These are phyloP conservation scores for Chiloscyllium plagiosum DNA, from an alignment of 2,113 vertebrate genomes.

Conservation along the genomic window DNA sequence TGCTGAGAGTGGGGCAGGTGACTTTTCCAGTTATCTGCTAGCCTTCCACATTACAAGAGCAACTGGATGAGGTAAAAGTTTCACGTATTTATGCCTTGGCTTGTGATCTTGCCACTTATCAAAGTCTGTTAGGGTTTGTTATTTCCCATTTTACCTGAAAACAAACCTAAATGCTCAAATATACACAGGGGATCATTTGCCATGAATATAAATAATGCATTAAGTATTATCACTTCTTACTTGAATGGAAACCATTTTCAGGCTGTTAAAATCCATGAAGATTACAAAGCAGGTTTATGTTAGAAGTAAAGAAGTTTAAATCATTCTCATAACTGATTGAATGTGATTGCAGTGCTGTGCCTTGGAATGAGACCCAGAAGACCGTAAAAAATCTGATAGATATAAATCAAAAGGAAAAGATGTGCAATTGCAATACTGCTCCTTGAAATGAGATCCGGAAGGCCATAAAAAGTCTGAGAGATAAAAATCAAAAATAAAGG, in stretches of 20 bases:
- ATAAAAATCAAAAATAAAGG: background rate
- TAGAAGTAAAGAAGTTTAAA: background rate
- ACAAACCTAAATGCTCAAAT: background rate
- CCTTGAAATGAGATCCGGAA: background rate
- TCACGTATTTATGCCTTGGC: background rate
- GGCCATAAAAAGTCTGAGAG: background rate
- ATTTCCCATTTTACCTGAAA: background rate
- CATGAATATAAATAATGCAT: slow-evolving; percentile 1
- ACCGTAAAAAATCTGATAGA: background rate
- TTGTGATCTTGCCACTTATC: background rate
- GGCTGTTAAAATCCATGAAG: slow-evolving; percentile 1
- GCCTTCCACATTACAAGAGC: background rate
- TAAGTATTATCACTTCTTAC: slow-evolving; percentile 15
- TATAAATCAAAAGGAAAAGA: slow-evolving; percentile 4
- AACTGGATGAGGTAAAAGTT: background rate
- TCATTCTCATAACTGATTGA: slow-evolving; percentile 15
- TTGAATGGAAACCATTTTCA: background rate
- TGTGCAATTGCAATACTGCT: background rate
- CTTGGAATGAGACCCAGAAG: background rate
- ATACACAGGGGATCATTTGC: background rate
- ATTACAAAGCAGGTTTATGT: background rate
- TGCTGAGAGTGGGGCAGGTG: background rate
- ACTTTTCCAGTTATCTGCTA: background rate
- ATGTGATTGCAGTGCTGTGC: background rate
- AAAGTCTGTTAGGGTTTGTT: background rate